Conservation (phyloP, 2,888 invertebrate species). For the Strigamia transsilvanica region DNA sequence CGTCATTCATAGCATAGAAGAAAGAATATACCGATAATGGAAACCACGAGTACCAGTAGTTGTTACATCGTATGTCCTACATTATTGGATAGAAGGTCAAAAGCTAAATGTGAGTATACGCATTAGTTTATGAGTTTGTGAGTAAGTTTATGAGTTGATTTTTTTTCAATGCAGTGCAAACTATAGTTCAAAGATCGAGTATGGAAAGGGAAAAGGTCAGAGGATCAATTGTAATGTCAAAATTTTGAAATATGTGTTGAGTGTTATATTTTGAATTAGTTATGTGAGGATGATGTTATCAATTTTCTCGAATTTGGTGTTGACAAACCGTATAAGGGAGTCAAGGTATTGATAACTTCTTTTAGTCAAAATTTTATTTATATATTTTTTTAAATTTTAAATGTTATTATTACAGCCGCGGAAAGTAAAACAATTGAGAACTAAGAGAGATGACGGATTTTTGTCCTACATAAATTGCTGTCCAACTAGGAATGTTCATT, state of each 20-base stretch:
- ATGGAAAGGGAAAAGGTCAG: not conserved
- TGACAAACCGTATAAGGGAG: not conserved
- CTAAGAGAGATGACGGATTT: not conserved
- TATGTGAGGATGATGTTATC: conserved; percentile 2
- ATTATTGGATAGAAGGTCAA: not conserved
- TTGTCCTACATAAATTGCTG: conserved; percentile 23
- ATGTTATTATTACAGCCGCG: not conserved
- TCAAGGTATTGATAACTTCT: not conserved
- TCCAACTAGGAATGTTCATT: conserved; percentile 24
- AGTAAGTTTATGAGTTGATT: not conserved
- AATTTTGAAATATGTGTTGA: not conserved
- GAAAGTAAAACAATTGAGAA: not conserved
- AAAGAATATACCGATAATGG: not conserved
- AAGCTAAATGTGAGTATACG: conserved; percentile 14
- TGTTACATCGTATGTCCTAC: not conserved
- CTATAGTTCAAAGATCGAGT: not conserved
- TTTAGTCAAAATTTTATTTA: not conserved
- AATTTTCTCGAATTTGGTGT: conserved; percentile 19
- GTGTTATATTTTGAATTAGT: not conserved
- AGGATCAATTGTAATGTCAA: not conserved
- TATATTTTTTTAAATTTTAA: not conserved
- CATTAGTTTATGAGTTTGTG: not conserved
- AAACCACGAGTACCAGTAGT: not conserved
- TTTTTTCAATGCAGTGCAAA: conserved; percentile 1
- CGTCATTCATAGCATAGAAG: not conserved